Evolutionary conservation across 2,888 invertebrate genomes (phyloP).

Genomic region (Mesorhabditis spiculigera): DNA sequence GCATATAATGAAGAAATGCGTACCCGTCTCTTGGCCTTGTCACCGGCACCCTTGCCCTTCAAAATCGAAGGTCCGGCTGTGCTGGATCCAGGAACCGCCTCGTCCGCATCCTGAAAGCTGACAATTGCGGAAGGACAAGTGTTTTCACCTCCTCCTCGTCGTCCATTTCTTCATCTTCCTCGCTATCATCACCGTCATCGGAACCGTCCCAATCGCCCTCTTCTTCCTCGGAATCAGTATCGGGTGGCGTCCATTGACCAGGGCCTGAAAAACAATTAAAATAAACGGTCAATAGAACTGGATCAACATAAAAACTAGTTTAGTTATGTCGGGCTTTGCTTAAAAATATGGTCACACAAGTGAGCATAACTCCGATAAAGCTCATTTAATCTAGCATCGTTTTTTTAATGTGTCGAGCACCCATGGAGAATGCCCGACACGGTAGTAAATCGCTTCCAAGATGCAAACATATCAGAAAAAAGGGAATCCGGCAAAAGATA

Average conservation of each 20-base stretch:
- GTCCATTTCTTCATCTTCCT: conserved; percentile 20
- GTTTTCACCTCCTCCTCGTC: conserved; percentile 22
- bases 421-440: neutral
- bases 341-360: neutral
- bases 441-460: neutral
- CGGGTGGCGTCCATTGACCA: conserved; percentile 40
- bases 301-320: neutral
- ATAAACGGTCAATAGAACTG: too few species aligned
- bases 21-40: too few species aligned
- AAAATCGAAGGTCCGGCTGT: too few species aligned
- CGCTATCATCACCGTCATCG: conserved; percentile 24
- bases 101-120: neutral
- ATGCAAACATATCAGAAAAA: neutral
- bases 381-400: neutral
- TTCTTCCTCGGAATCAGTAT: conserved; percentile 41
- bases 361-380: neutral
- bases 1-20: too few species aligned
- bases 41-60: too few species aligned
- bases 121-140: neutral
- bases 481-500: neutral
- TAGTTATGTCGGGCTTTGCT: neutral
- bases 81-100: too few species aligned
- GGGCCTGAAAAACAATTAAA: conserved; percentile 5
- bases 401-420: neutral
- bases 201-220: conserved; percentile 23